phyloP scores from a whole-genome alignment of 2,797 vertebrate species.

The Hapalemur alaotrensis region DNA sequence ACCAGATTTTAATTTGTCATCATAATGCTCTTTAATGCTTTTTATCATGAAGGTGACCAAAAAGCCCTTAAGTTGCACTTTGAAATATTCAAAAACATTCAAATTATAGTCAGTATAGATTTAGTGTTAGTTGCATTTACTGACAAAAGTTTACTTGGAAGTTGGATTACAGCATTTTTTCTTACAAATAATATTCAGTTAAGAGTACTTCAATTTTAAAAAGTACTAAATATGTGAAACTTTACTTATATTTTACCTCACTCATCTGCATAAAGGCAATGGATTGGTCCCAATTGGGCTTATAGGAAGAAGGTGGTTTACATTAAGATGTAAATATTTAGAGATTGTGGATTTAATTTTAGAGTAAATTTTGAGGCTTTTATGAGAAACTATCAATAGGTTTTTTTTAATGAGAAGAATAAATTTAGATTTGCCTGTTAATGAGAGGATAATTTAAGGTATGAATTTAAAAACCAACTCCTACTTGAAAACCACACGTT shows the following conservation, averaged over 20 bases:
- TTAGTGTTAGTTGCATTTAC: constrained; percentile 23
- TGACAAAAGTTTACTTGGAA: background rate
- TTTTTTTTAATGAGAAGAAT: background rate
- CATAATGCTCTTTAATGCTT: background rate
- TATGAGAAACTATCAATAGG: background rate
- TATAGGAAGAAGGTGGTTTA: background rate
- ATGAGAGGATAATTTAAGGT: background rate
- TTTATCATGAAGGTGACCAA: background rate
- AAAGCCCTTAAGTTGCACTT: background rate
- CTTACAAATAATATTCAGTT: background rate
- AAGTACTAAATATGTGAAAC: background rate
- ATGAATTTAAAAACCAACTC: background rate
- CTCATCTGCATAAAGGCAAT: background rate
- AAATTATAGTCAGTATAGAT: background rate
- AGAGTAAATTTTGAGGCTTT: background rate
- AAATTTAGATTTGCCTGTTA: background rate
- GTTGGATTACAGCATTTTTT: background rate
- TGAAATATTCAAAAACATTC: background rate
- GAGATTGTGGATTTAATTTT: background rate
- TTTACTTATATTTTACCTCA: background rate
- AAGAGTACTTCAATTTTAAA: background rate
- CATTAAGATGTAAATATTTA: background rate
- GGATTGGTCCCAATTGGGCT: background rate
- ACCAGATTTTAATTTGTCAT: constrained; percentile 15
- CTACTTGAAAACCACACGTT: background rate